phyloP scores from a whole-genome alignment of 2,797 vertebrate species.

The Macrochelys suwanniensis region DNA sequence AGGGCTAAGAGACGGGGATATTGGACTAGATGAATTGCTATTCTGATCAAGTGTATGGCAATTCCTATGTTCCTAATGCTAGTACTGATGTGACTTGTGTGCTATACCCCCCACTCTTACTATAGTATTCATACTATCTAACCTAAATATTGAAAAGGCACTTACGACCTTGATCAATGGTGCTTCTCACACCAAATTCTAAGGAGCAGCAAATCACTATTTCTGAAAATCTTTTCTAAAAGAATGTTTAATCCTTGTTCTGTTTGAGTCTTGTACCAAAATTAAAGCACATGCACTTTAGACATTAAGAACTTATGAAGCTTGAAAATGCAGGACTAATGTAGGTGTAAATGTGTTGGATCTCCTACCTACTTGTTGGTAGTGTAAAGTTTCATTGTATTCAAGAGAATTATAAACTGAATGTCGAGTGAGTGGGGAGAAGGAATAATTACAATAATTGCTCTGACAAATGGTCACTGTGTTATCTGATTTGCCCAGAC shows the following conservation, averaged over 20 bases:
- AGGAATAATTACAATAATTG: not conserved
- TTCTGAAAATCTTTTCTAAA: not conserved
- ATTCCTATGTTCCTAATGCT: no score
- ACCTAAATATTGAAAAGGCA: accelerated
- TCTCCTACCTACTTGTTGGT: not conserved
- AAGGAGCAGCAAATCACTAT: not conserved
- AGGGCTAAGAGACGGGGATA: conserved; percentile 59
- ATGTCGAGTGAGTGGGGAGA: not conserved
- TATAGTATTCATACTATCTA: accelerated
- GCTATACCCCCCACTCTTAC: not conserved
- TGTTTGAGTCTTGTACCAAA: not conserved
- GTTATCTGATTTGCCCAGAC: not conserved
- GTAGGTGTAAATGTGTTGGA: not conserved
- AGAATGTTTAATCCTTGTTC: not conserved
- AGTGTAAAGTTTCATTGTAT: not conserved
- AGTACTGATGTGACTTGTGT: not conserved
- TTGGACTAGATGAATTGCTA: conserved; percentile 27
- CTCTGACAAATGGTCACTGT: conserved; percentile 6
- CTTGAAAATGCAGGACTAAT: conserved; percentile 7
- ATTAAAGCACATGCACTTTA: not conserved
- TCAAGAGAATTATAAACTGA: conserved; percentile 21
- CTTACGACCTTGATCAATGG: not conserved
- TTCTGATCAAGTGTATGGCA: no score
- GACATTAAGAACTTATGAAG: not conserved
- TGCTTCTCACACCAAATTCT: not conserved